A percentile compares a stretch with the other conserved stretches of the same genome.
Evolutionary conservation across 2,888 invertebrate species (phyloP).

Genomic region (Tetropium fuscum): DNA sequence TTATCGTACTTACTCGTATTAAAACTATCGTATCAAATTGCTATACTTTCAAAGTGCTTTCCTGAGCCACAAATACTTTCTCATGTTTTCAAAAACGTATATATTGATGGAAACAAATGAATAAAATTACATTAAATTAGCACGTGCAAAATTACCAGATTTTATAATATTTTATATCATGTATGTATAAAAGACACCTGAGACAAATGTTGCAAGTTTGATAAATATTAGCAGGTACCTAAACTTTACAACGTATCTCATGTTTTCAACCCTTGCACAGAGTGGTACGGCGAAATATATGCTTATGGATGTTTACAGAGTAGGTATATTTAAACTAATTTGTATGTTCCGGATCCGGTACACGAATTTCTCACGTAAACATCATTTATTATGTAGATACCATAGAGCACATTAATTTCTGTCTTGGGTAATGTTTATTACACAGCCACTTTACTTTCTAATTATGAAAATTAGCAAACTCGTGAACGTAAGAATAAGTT

Average conservation of each 20-base stretch:
- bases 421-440: constrained; percentile 10
- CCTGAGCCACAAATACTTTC: too few species aligned
- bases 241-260: background rate
- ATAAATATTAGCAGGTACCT: too few species aligned
- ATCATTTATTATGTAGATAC: constrained; percentile 30
- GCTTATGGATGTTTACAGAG: constrained; percentile 16
- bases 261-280: constrained; percentile 24
- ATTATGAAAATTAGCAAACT: constrained; percentile 14
- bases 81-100: too few species aligned
- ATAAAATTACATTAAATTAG: too few species aligned
- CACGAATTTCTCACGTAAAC: constrained; percentile 30
- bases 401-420: constrained; percentile 8
- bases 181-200: too few species aligned
- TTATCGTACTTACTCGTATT: too few species aligned
- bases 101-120: too few species aligned
- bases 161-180: too few species aligned
- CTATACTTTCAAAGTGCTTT: too few species aligned
- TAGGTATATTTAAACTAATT: constrained; percentile 29
- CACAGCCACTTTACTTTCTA: constrained; percentile 10
- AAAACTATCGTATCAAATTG: too few species aligned
- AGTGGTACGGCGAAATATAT: constrained; percentile 27
- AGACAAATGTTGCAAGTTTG: too few species aligned
- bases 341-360: constrained; percentile 31
- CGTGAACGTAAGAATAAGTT: background rate
- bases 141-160: too few species aligned